phyloP scores from a whole-genome alignment of 2,888 invertebrate species.

The Drosophila suboccidentalis region DNA sequence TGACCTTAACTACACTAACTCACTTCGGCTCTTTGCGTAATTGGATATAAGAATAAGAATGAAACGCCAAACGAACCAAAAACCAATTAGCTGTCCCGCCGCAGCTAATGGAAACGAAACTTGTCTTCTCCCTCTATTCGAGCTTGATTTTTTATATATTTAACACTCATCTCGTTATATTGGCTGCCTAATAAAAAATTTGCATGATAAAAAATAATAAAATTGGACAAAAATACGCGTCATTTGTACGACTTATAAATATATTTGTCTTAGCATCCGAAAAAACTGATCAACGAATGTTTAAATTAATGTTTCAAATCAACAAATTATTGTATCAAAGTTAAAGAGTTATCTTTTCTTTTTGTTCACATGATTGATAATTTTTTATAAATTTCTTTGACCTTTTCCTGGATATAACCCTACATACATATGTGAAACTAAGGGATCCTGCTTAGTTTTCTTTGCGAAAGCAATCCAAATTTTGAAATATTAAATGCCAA shows the following conservation, averaged over 20 bases:
- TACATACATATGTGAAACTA: no score
- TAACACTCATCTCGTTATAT: not conserved
- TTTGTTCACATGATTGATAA: no score
- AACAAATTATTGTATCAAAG: no score
- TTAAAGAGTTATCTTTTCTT: no score
- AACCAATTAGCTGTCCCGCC: slow-evolving; percentile 61
- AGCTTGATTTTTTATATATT: not conserved
- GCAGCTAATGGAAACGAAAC: slow-evolving; percentile 28
- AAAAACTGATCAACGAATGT: no score
- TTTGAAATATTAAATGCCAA: slow-evolving; percentile 41
- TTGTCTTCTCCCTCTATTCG: slow-evolving; percentile 12
- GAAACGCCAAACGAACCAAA: slow-evolving; percentile 41
- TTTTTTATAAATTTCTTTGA: no score
- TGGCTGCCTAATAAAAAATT: not conserved
- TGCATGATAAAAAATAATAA: not conserved
- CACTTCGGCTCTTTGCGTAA: slow-evolving; percentile 65
- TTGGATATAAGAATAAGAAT: slow-evolving; percentile 65
- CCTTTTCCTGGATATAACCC: no score
- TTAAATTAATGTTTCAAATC: no score
- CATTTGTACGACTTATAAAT: no score
- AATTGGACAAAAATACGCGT: not conserved
- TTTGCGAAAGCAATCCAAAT: not conserved
- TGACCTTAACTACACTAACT: slow-evolving; percentile 65
- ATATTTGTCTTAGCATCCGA: no score
- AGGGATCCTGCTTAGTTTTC: not conserved